phyloP scores from a whole-genome alignment of 2,888 invertebrate genomes.

The Nasonovia ribisnigri region DNA sequence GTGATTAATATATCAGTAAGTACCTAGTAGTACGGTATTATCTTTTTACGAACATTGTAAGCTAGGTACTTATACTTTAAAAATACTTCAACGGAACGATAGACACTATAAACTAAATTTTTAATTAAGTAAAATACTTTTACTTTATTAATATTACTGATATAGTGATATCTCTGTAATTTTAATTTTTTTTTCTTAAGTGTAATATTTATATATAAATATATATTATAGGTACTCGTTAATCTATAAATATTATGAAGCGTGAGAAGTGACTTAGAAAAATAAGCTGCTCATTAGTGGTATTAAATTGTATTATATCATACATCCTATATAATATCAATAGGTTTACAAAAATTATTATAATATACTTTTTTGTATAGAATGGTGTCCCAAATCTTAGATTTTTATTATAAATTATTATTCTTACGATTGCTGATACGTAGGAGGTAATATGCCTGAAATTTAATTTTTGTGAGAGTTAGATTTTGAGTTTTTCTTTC shows the following conservation, averaged over 20 bases:
- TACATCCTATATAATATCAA: neutral
- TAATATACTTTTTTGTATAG: neutral
- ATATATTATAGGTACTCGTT: neutral
- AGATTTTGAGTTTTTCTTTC: neutral
- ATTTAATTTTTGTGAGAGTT: conserved; percentile 11
- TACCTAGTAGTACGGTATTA: neutral
- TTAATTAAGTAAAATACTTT: neutral
- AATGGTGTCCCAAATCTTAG: neutral
- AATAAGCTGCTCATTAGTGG: neutral
- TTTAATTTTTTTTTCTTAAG: neutral
- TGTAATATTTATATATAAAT: neutral
- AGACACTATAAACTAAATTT: neutral
- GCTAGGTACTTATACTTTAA: conserved; percentile 17
- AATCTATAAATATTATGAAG: neutral
- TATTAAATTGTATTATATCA: neutral
- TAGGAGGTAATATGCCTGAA: neutral
- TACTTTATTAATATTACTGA: neutral
- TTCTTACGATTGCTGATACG: neutral
- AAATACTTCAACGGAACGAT: conserved; percentile 42
- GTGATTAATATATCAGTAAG: neutral
- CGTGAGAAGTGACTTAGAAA: neutral
- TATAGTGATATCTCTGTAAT: neutral
- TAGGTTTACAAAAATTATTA: neutral
- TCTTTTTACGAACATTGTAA: neutral
- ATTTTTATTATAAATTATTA: neutral